Base-by-base conservation (phyloP, 2,113 vertebrate genomes). In the Forbesichthys papilliferus region DNA sequence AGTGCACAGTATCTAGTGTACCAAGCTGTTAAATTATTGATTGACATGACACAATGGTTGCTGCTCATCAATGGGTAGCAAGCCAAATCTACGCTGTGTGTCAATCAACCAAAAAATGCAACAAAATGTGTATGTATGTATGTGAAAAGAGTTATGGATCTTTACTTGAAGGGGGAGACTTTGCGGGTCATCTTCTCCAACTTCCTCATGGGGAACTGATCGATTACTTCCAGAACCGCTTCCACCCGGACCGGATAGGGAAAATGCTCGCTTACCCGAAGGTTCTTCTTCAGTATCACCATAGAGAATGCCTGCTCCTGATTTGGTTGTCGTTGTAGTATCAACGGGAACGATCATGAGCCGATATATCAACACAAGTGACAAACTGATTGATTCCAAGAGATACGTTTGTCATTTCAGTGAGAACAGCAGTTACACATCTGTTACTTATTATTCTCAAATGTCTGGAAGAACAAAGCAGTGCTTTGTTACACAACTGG, bases 171-270 rank as follows among this genome's bases (percentile, higher is more conserved):
- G 1, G 34, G 20, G 0, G 74, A 79, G 4, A 89, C 88, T 74
- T 91, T 92, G 57, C 92, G 87, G 14, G 91, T 90, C 61, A 93
- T 77, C 73, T 86, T 93, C 76, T 94, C 92, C 75, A 94, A 69
- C 74, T 90, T 92, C 64, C 93, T 89, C 69, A 86, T 54, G 0
- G 93, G 93, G 14, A 94, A 84, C 57, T 92, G 90, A 81, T 94
- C 93, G 3, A 94, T 92, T 9, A 88, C 74, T 61, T 94, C 93
- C 62, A 94, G 77, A 56, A 94, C 57, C 0, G 93, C 93, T 27
- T 92, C 91, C 0, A 92, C 82, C 0, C 90, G 90, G 47, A 94
- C 93, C 0, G 93, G 90, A 75, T 93, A 94, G n/a, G 93, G 93
- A 74, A 93, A 94, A 1, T 82, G 84, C 62, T 92, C 91, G 3